These are phyloP conservation scores for Acleris cristana DNA, from an alignment of 2,888 invertebrate species.

Conservation along the genomic window DNA sequence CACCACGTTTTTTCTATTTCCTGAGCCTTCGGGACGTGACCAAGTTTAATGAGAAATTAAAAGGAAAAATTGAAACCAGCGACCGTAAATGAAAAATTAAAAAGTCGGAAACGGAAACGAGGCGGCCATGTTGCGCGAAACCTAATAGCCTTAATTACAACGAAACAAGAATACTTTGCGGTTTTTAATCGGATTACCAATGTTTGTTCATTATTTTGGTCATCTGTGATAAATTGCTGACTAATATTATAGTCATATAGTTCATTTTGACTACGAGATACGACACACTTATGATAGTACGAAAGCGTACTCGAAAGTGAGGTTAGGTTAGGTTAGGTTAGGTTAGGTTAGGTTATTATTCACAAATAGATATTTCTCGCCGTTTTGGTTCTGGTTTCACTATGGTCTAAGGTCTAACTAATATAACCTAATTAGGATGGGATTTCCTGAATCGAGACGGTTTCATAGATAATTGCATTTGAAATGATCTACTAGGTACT, in stretches of 20 bases:
- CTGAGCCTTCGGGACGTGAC: slow-evolving; percentile 57
- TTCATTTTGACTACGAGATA: background rate
- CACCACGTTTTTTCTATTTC: slow-evolving; percentile 51
- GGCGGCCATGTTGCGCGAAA: slow-evolving; percentile 66
- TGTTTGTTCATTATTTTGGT: slow-evolving; percentile 8
- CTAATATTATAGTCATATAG: background rate
- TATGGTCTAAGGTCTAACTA: no score
- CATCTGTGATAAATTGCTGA: background rate
- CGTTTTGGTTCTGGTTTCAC: no score
- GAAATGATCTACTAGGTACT: no score
- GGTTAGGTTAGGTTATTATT: no score
- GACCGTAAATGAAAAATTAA: slow-evolving; percentile 78
- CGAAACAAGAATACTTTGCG: slow-evolving; percentile 57
- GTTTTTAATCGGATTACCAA: slow-evolving; percentile 48
- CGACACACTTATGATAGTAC: no score
- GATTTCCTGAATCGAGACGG: no score
- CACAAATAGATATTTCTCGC: no score
- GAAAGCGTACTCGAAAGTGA: no score
- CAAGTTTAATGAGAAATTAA: slow-evolving; percentile 77
- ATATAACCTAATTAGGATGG: no score
- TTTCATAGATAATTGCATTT: no score
- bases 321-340: no score
- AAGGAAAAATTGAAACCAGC: slow-evolving; percentile 69
- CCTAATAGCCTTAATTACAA: slow-evolving; percentile 71
- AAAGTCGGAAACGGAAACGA: slow-evolving; percentile 70